Base-by-base conservation (phyloP, 2,113 vertebrate genomes). In the Cyprinus carpio region DNA sequence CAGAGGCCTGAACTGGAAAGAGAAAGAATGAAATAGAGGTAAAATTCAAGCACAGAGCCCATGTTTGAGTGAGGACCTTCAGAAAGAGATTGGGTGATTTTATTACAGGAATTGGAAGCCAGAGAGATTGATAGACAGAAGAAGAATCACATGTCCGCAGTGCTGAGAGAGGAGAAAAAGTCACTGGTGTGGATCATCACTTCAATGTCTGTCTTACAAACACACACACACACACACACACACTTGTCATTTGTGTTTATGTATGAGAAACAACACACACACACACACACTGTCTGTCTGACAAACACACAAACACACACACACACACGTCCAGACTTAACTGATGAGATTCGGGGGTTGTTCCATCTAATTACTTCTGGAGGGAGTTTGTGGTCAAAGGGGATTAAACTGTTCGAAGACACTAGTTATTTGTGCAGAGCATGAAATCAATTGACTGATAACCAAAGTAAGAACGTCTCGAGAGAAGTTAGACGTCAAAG, bases 381-480 rank as follows among this genome's bases (percentile, higher is more conserved):
- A 75, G 87, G 89, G 89, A 75, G 58, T 87, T 93, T 23, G 89
- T 79, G 85, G 87, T 49, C 12, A 3, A 49, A 3, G 46, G 46
- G 12, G 86, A 86, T 87, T 83, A 89, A 90, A 92, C 89, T 87
- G 79, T 87, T 90, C 89, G 86, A 91, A 87, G 90, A 88, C 83
- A 89, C 49, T 64, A 84, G 82, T 87, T 82, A 88, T 84, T 79
- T 89, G 80, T 87, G 87, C 85, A 87, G 90, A 90, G 79, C 86
- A 90, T 88, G 86, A 93, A 92, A 93, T 92, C 88, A 91, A 89
- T 91, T 90, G 90, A 93, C 88, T 84, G 87, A 91, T 92, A 88
- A 87, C 86, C 69, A 64, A 51, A 90, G 79, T 74, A 65, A 80
- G 58, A 85, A 15, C 4, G 3, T 82, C 81, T 86, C 72, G 11